phyloP scores from a whole-genome alignment of 2,888 invertebrate species.

The Lutraria lutraria region DNA sequence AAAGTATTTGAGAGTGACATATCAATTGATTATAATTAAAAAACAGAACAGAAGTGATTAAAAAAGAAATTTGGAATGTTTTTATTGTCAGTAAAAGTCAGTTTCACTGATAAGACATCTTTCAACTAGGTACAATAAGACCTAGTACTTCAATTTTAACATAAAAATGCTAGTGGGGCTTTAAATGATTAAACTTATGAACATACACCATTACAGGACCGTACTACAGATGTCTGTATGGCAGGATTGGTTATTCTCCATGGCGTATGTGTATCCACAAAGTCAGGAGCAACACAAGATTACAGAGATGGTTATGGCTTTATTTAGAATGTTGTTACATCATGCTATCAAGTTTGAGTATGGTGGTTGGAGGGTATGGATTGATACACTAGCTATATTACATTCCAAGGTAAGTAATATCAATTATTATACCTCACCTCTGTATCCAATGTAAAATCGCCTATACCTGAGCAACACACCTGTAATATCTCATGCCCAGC shows the following conservation, averaged over 20 bases:
- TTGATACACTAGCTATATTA: constrained; percentile 99
- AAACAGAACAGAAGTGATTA: too few relatives aligned
- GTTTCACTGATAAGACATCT: too few relatives aligned
- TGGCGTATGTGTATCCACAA: constrained; percentile 98
- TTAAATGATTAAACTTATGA: too few relatives aligned
- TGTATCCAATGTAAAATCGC: neutral
- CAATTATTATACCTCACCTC: neutral
- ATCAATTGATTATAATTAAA: too few relatives aligned
- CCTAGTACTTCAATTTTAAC: too few relatives aligned
- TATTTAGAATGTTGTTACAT: constrained; percentile 98
- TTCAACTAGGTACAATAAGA: too few relatives aligned
- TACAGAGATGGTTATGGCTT: constrained; percentile 98
- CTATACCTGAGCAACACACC: too few relatives aligned
- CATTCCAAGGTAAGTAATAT: constrained; percentile 95
- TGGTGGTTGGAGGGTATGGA: constrained; percentile 99
- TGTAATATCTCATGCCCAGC: too few relatives aligned
- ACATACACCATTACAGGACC: constrained; percentile 89
- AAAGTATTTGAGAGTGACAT: too few relatives aligned
- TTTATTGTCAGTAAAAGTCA: too few relatives aligned
- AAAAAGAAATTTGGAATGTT: too few relatives aligned
- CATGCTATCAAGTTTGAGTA: constrained; percentile 99
- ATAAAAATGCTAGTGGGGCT: too few relatives aligned
- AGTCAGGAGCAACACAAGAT: constrained; percentile 98
- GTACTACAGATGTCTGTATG: constrained; percentile 99
- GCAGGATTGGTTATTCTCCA: constrained; percentile 98